These are phyloP conservation scores for Hyperoplus immaculatus DNA, from an alignment of 2,797 vertebrate genomes.

Conservation along the genomic window DNA sequence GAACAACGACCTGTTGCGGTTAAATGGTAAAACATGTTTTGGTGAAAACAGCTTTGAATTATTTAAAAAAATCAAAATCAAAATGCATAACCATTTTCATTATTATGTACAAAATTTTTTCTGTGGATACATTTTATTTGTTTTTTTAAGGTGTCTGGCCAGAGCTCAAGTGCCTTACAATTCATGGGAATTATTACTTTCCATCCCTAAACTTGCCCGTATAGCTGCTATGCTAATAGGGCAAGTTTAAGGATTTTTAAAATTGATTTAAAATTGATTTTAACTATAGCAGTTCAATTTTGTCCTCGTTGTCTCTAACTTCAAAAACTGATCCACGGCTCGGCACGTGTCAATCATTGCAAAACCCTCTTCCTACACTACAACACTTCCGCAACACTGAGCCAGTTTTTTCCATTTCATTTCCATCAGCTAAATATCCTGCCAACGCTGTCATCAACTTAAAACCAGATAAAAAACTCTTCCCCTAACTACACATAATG, in stretches of 20 bases:
- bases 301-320: constrained; percentile 13
- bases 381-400: constrained; percentile 39
- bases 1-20: not conserved
- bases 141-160: constrained; percentile 38
- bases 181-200: constrained; percentile 43
- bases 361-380: constrained; percentile 11
- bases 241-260: not conserved
- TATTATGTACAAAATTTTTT: constrained; percentile 46
- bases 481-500: constrained; percentile 62
- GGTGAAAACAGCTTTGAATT: constrained; percentile 8
- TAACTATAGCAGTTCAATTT: constrained; percentile 16
- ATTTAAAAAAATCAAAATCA: not conserved
- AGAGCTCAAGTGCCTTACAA: constrained; percentile 45
- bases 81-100: too few species aligned
- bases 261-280: constrained; percentile 1
- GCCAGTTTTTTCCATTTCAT: constrained; percentile 53
- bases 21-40: constrained; percentile 16
- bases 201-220: constrained; percentile 30
- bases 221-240: constrained; percentile 15
- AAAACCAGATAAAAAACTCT: constrained; percentile 48
- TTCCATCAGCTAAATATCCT: constrained; percentile 46
- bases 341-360: constrained; percentile 10
- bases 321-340: not conserved
- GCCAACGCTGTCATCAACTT: constrained; percentile 58
- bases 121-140: constrained; percentile 29